phyloP scores from a whole-genome alignment of 2,113 vertebrate species.

The Aplodontia rufa region DNA sequence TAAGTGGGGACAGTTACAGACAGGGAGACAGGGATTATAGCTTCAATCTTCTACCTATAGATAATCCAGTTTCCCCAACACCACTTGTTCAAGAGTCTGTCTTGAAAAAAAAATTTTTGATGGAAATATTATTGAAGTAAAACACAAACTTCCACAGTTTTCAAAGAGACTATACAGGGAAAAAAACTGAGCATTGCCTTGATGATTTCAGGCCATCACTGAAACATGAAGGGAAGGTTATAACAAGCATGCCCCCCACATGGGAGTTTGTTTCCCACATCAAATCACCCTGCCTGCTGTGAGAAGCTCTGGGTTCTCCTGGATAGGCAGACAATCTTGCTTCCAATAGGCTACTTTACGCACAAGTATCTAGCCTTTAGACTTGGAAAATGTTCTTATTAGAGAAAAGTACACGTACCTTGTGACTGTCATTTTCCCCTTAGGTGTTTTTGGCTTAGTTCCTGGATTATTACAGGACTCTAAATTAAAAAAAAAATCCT shows the following conservation, averaged over 20 bases:
- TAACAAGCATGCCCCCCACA: not conserved
- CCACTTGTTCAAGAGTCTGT: too few relatives aligned
- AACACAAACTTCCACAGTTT: not conserved
- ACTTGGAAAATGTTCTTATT: not conserved
- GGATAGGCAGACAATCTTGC: not conserved
- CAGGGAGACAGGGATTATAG: too few relatives aligned
- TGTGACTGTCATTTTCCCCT: not conserved
- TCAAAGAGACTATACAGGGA: not conserved
- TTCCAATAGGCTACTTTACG: not conserved
- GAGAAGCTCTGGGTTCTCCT: not conserved
- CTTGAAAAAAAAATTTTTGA: conserved; percentile 37
- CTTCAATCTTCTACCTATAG: too few relatives aligned
- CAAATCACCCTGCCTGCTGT: not conserved
- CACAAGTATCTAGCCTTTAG: not conserved
- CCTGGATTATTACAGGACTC: not conserved
- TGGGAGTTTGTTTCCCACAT: not conserved
- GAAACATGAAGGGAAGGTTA: not conserved
- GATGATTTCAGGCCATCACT: not conserved
- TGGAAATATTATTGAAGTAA: conserved; percentile 8
- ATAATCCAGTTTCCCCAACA: too few relatives aligned
- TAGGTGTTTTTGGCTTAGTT: not conserved
- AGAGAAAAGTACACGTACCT: not conserved
- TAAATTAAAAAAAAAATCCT: not conserved
- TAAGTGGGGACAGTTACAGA: not conserved
- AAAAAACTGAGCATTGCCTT: not conserved